phyloP scores from a whole-genome alignment of 1,140 invertebrate genomes.

The Drosophila arizonae region DNA sequence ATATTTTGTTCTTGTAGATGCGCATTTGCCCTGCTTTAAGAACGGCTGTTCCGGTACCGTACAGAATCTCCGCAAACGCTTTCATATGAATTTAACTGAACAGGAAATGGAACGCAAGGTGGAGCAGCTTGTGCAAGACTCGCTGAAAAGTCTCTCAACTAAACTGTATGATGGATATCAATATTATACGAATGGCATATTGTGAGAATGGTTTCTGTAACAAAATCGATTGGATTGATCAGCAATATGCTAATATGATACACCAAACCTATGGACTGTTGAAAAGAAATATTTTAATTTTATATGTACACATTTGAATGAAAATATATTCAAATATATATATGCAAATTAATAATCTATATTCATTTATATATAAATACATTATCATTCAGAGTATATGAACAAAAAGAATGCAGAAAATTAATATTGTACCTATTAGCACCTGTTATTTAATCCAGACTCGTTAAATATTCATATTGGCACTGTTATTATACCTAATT shows the following conservation, averaged over 20 bases:
- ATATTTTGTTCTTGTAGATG: constrained; percentile 86
- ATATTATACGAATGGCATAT: constrained; percentile 99
- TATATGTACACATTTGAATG: constrained; percentile 40
- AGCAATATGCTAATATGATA: constrained; percentile 55
- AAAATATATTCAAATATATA: too few species aligned
- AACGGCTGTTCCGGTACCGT: constrained; percentile 93
- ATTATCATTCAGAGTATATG: neutral
- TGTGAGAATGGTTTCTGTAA: constrained; percentile 84
- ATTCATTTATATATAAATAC: constrained; percentile 17
- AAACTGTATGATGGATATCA: constrained; percentile 99
- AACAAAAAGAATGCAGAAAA: neutral
- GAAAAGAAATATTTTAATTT: constrained; percentile 53
- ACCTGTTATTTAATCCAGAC: constrained; percentile 70
- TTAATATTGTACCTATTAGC: constrained; percentile 48
- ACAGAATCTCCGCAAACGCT: constrained; percentile 94
- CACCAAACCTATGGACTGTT: constrained; percentile 62
- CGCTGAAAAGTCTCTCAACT: constrained; percentile 97
- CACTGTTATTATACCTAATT: constrained; percentile 53
- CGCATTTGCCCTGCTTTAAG: constrained; percentile 97
- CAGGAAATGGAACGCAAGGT: constrained; percentile 96
- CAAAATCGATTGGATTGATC: constrained; percentile 32
- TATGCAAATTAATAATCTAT: too few species aligned
- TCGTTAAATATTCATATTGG: constrained; percentile 60
- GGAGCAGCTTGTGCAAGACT: constrained; percentile 96
- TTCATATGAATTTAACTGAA: constrained; percentile 97